Evolutionary conservation across 2,888 invertebrate genomes (phyloP).

Genomic region (Molorchus minor): DNA sequence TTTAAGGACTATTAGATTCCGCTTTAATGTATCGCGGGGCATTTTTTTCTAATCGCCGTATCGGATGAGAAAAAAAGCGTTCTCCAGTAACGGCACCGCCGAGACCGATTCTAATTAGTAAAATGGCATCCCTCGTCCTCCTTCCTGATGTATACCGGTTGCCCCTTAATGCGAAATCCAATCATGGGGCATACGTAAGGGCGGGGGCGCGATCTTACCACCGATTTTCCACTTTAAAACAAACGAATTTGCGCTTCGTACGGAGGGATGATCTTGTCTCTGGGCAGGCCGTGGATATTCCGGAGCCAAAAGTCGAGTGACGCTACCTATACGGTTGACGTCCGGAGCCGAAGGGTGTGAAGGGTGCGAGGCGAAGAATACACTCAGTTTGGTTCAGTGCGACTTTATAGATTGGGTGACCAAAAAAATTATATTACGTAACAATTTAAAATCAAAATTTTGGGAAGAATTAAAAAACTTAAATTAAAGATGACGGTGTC

Average conservation of each 20-base stretch:
- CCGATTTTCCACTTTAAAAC: conserved; percentile 14
- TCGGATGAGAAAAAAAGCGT: conserved; percentile 51
- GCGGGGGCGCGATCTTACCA: conserved; percentile 13
- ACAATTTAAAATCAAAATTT: no score
- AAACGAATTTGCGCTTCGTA: conserved; percentile 6
- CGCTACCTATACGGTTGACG: neutral
- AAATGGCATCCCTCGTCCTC: conserved; percentile 52
- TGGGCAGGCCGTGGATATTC: neutral
- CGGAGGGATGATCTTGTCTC: neutral
- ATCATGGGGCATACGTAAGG: conserved; percentile 42
- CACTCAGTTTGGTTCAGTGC: no score
- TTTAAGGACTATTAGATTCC: conserved; percentile 33
- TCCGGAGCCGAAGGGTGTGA: no score
- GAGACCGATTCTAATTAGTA: conserved; percentile 56
- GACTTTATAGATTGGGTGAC: no score
- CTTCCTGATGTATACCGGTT: conserved; percentile 44
- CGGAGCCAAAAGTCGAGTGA: no score
- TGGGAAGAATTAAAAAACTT: no score
- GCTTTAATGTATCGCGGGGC: conserved; percentile 35
- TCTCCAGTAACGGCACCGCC: conserved; percentile 50
- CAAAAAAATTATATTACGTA: no score
- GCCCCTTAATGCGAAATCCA: conserved; percentile 50
- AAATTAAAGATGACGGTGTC: no score
- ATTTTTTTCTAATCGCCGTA: conserved; percentile 52
- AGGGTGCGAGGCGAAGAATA: no score